A percentile compares a stretch with the other conserved stretches of the same genome.
These are phyloP conservation scores for Benthosema pterotum DNA, from an alignment of 2,797 vertebrate species.

Conservation along the genomic window DNA sequence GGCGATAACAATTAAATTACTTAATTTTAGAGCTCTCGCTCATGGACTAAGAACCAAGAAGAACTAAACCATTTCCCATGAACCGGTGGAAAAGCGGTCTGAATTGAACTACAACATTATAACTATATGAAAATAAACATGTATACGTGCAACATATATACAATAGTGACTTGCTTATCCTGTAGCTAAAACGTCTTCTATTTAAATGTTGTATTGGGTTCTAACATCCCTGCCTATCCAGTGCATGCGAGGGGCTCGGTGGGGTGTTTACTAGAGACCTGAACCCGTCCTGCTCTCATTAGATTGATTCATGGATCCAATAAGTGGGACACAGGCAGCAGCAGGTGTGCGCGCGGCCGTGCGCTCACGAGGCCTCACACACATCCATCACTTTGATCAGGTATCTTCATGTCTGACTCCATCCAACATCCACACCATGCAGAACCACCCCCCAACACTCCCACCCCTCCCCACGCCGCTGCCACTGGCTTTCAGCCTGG, in stretches of 20 bases:
- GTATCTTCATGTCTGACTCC: conserved; percentile 62
- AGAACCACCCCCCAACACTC: too few species aligned
- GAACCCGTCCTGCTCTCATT: conserved; percentile 82
- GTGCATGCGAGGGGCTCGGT: conserved; percentile 65
- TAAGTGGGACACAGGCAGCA: conserved; percentile 80
- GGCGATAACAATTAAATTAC: too few species aligned
- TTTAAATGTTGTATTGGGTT: neutral
- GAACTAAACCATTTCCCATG: too few species aligned
- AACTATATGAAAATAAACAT: too few species aligned
- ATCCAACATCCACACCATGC: conserved; percentile 38
- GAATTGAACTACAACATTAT: too few species aligned
- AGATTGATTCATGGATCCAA: conserved; percentile 86
- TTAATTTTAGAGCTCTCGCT: too few species aligned
- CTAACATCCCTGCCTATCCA: conserved; percentile 65
- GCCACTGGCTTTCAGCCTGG: conserved; percentile 56
- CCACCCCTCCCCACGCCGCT: conserved; percentile 67
- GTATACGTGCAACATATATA: too few species aligned
- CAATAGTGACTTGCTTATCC: conserved; percentile 19
- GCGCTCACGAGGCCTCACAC: conserved; percentile 47
- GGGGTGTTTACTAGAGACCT: conserved; percentile 82
- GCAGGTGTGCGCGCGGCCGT: conserved; percentile 57
- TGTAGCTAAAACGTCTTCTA: conserved; percentile 38
- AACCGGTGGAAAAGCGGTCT: too few species aligned
- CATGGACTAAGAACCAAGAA: too few species aligned
- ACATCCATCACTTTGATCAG: conserved; percentile 77